A percentile compares a stretch with the other conserved stretches of the same genome.
These are phyloP conservation scores for Congeria kusceri DNA, from an alignment of 2,888 invertebrate genomes.

Conservation along the genomic window DNA sequence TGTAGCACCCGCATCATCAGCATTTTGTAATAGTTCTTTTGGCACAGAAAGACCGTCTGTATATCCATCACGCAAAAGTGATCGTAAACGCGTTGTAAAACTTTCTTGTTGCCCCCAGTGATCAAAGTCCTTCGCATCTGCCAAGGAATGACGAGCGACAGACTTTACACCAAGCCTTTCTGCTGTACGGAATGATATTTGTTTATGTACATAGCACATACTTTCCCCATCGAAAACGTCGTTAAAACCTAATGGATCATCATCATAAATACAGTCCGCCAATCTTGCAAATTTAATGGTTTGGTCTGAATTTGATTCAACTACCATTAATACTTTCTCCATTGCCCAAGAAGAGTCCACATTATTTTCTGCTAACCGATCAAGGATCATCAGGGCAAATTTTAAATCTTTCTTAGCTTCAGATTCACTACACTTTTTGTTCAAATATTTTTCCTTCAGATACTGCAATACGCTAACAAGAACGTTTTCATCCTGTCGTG, in stretches of 20 bases:
- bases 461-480: background rate
- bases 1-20: constrained; percentile 79
- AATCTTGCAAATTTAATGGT: constrained; percentile 1
- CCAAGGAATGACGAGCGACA: constrained; percentile 68
- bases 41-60: constrained; percentile 78
- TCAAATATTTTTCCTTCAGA: too few species aligned
- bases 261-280: constrained; percentile 29
- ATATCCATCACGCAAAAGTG: constrained; percentile 74
- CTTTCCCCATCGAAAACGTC: constrained; percentile 4
- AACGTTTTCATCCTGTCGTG: constrained; percentile 3
- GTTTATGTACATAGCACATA: constrained; percentile 38
- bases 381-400: background rate
- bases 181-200: constrained; percentile 66
- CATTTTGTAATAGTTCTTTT: constrained; percentile 81
- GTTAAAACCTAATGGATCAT: background rate
- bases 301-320: background rate
- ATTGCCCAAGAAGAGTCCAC: background rate
- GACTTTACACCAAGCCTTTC: constrained; percentile 73
- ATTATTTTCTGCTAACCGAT: background rate
- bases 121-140: constrained; percentile 63
- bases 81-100: constrained; percentile 73
- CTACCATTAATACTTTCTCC: background rate
- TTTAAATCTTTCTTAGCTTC: background rate
- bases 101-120: constrained; percentile 78
- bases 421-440: too few species aligned